Evolutionary conservation across 53 echinoderm and acorn worm genomes (phyloP), one percentile per base, ranked within the genome.

Genomic region (Henricia sp.): DNA sequence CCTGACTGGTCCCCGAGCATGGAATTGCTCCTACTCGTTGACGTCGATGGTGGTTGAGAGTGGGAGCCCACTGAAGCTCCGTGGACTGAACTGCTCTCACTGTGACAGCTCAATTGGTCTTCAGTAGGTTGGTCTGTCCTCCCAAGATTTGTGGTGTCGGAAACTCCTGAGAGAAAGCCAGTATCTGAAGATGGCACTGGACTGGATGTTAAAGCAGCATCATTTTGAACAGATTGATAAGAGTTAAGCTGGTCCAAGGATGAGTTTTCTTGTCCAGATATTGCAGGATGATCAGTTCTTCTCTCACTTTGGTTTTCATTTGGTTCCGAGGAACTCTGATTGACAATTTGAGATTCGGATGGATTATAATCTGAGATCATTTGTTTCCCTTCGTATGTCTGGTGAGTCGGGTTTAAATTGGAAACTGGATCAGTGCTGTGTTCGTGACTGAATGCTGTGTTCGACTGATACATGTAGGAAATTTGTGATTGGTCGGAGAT

Each of bases 1-100:
- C 41, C 44, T 20, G 67, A 20, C 1, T 38, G 52, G 3, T 86
- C 86, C 21, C 70, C 86, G 0, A 86, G 42, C 86, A 86, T 52
- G 21, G 86, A 86, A 68, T 86, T 86, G 50, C 86, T 86, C 21
- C 86, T 62, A 33, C 86, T 86, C 26, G 86, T 86, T 3, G 86
- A 70, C 28, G 76, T 14, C 28, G 85, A 85, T 6, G 72, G 63
- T 19, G 86, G 75, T 19, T 52, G 67, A 6, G 86, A 68, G 11
- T 52, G 56, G 0, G 58, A 66, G 43, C 54, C 54, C 14, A 36
- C 67, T 25, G 76, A 76, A 29, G 67, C 76, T 6, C 76, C 32
- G 30, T 54, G 38, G 19, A 54, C 12, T 29, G 63, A 64, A 28
- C 74, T 73, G 25, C 29, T 16, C 32, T 57, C 42, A 71, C 85